Evolutionary conservation across 2,113 vertebrate species (phyloP).

Genomic region (Cololabis saira): DNA sequence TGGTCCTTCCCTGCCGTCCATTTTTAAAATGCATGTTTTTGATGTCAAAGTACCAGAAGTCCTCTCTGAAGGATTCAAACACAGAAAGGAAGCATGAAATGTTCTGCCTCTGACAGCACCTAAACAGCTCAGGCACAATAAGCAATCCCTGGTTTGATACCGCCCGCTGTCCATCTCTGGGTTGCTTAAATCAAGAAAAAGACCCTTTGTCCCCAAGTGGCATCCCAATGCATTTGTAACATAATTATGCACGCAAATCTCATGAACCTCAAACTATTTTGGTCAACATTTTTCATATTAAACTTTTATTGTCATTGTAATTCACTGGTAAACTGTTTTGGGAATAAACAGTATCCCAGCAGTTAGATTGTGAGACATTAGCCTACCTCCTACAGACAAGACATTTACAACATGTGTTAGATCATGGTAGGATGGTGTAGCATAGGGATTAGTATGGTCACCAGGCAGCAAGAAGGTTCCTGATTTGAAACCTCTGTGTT

Average conservation of each 20-base stretch:
- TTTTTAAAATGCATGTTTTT: slow-evolving; percentile 10
- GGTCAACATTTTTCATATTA: too few species aligned
- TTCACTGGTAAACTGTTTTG: too few species aligned
- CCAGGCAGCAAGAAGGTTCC: too few species aligned
- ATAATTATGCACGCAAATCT: slow-evolving; percentile 16
- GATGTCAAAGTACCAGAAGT: slow-evolving; percentile 18
- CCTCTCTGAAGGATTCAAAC: slow-evolving; percentile 11
- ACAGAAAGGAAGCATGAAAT: slow-evolving; percentile 18
- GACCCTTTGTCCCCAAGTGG: background rate
- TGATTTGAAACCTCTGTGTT: too few species aligned
- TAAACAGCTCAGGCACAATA: slow-evolving; percentile 52
- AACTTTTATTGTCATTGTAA: background rate
- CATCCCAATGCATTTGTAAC: slow-evolving; percentile 17
- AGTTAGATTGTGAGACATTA: too few species aligned
- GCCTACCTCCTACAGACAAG: too few species aligned
- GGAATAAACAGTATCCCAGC: too few species aligned
- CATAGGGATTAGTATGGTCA: too few species aligned
- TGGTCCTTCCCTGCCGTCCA: background rate
- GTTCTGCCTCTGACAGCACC: slow-evolving; percentile 38
- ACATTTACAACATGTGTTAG: too few species aligned
- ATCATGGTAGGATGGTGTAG: too few species aligned
- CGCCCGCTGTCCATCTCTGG: slow-evolving; percentile 11
- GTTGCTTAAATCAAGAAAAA: slow-evolving; percentile 39
- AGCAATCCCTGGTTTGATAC: slow-evolving; percentile 45
- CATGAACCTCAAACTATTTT: slow-evolving; percentile 2